Percentiles rank a stretch among this genome's conserved stretches.
Conservation (phyloP, 2,888 invertebrate species). For the Gisinianus flammeolus region DNA sequence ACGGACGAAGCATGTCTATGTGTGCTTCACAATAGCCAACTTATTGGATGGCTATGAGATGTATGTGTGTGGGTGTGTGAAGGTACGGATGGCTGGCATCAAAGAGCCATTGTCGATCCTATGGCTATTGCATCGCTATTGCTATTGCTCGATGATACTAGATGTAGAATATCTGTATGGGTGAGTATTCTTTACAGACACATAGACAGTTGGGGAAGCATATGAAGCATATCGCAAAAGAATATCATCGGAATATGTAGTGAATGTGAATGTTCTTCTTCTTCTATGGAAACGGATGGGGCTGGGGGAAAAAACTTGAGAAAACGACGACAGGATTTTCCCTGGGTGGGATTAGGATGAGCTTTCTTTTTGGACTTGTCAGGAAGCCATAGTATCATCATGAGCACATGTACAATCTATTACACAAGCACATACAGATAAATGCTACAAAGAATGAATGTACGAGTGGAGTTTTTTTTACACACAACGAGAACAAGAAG, state of each 20-base stretch:
- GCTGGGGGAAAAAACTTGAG: not conserved
- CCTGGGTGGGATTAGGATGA: constrained; percentile 1
- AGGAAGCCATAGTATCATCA: constrained; percentile 7
- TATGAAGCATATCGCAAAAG: too few species aligned
- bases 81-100: too few species aligned
- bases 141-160: too few species aligned
- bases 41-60: too few species aligned
- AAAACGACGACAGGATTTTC: not conserved
- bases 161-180: too few species aligned
- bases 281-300: not conserved
- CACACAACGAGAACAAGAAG: not conserved
- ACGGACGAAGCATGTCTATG: not conserved
- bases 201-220: too few species aligned
- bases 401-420: not conserved
- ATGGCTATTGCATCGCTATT: too few species aligned
- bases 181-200: too few species aligned
- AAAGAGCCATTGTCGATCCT: too few species aligned
- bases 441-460: not conserved
- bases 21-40: not conserved
- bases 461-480: not conserved
- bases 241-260: too few species aligned
- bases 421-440: not conserved
- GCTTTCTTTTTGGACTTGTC: constrained; percentile 15
- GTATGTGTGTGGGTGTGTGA: too few species aligned
- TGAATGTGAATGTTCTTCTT: too few species aligned